Base-by-base conservation (phyloP, 53 echinoderm and acorn worm genomes). In the Actinopyga echinites region DNA sequence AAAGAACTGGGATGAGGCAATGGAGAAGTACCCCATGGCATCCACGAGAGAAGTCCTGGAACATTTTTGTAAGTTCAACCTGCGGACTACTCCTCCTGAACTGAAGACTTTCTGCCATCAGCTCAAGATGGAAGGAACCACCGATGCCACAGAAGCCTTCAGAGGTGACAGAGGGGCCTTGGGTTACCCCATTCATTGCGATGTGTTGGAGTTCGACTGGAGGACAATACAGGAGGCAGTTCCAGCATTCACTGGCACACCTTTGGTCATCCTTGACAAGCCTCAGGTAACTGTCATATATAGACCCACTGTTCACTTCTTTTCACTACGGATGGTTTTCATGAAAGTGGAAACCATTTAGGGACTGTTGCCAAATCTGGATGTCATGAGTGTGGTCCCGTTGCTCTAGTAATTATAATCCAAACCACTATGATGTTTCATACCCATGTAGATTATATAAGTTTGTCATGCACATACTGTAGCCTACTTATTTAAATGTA, bases 251-350 rank as follows among this genome's bases (percentile, higher is more conserved):
- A 22, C 75, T 56, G 75, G 75, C 2, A 29, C 75, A 12, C 5
- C 53, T 15, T 15, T 75, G 30, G 55, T 75, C 24, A 75, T 75
- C 13, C 55, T 75, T 0, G 75, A 75, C 75, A 75, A 54, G 28
- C 75, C 75, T 53, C 26, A 75, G 53, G 75, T 75, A 75, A 75
- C 22, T 42, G 8, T 24, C n/a, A n/a, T n/a, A n/a, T n/a, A n/a
- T n/a, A n/a, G n/a, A n/a, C n/a, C n/a, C n/a, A n/a, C n/a, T n/a
- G n/a, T n/a, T n/a, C n/a, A n/a, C n/a, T n/a, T n/a, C n/a, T n/a
- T n/a, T n/a, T n/a, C n/a, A n/a, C n/a, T n/a, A n/a, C n/a, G n/a
- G n/a, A n/a, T n/a, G n/a, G n/a, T n/a, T n/a, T n/a, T n/a, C n/a
- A n/a, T n/a, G n/a, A n/a, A n/a, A n/a, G n/a, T n/a, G n/a, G n/a